These are phyloP conservation scores for Lasioglossum albipes DNA, from an alignment of 1,140 invertebrate species.

Conservation along the genomic window DNA sequence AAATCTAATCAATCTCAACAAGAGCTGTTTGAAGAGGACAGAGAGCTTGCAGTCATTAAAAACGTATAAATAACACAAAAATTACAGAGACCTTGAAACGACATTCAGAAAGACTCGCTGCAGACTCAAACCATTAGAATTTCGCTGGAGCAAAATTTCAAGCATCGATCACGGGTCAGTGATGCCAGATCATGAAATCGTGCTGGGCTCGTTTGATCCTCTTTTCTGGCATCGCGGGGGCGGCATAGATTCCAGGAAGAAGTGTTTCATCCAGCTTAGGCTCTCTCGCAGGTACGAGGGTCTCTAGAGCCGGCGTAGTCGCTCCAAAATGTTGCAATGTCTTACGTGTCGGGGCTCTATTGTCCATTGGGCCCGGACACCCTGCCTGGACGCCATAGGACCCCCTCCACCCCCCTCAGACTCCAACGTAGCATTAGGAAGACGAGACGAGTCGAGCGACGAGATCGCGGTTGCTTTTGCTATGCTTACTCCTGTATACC, in stretches of 20 bases:
- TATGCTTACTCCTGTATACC: constrained; percentile 34
- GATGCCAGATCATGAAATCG: no score
- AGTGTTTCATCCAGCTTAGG: constrained; percentile 17
- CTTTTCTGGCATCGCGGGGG: no score
- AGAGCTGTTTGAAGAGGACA: no score
- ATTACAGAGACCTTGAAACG: no score
- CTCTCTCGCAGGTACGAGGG: constrained; percentile 18
- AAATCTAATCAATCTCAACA: no score
- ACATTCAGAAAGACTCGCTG: no score
- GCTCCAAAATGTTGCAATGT: constrained; percentile 73
- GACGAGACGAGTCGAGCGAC: constrained; percentile 17
- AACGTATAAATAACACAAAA: no score
- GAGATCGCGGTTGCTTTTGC: background rate
- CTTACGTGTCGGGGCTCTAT: constrained; percentile 66
- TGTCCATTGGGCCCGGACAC: constrained; percentile 58
- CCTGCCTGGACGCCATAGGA: constrained; percentile 38
- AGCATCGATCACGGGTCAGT: no score
- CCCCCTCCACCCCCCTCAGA: background rate
- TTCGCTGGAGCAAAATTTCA: background rate
- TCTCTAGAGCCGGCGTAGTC: background rate
- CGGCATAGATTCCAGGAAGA: constrained; percentile 21
- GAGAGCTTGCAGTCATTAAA: no score
- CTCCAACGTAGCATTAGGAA: background rate
- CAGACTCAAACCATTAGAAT: background rate
- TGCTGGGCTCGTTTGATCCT: no score